Conservation (phyloP, 2,797 vertebrate species). For the Eulemur rubriventer region DNA sequence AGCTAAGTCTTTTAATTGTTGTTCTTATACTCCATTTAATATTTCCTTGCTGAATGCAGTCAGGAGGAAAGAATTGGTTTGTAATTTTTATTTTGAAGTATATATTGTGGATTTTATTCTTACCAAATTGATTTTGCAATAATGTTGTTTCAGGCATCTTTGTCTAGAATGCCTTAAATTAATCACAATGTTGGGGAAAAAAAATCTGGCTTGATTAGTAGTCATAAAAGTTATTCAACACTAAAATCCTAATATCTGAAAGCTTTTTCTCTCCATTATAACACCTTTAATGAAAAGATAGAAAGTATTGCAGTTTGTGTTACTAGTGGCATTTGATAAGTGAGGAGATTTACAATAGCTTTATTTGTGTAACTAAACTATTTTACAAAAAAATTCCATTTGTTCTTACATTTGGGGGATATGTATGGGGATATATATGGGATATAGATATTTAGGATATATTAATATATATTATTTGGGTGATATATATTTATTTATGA, state of each 20-base stretch:
- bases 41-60: slow-evolving; percentile 57
- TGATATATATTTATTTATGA: background rate
- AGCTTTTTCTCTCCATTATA: background rate
- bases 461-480: background rate
- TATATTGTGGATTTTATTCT: slow-evolving; percentile 63
- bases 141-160: slow-evolving; percentile 32
- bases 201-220: slow-evolving; percentile 30
- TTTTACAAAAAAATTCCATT: background rate
- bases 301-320: background rate
- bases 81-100: slow-evolving; percentile 69
- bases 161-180: slow-evolving; percentile 50
- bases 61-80: slow-evolving; percentile 53
- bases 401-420: background rate
- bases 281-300: background rate
- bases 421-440: background rate
- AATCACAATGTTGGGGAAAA: background rate
- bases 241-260: background rate
- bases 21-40: slow-evolving; percentile 67
- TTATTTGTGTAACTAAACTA: background rate
- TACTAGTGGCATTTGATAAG: background rate
- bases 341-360: background rate
- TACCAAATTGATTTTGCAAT: slow-evolving; percentile 56
- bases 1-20: slow-evolving; percentile 69
- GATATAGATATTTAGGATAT: background rate
- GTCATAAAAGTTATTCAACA: background rate